A percentile compares a stretch with the other conserved stretches of the same genome.
Conservation (phyloP, 2,113 vertebrate species). For the Strix uralensis region DNA sequence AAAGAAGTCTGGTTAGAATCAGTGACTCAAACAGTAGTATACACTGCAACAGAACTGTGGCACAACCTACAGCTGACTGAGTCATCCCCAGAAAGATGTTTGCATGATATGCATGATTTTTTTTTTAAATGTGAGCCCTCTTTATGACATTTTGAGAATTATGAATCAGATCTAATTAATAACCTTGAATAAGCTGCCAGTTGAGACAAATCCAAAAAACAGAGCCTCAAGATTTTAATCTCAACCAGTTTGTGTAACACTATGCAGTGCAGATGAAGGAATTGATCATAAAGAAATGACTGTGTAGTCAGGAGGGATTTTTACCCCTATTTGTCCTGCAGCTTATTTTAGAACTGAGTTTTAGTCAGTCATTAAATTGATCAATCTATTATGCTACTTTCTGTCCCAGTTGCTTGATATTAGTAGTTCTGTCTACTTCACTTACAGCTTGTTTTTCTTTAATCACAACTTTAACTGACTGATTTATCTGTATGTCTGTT, state of each 20-base stretch:
- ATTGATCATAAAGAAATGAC: not conserved
- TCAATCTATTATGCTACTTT: not conserved
- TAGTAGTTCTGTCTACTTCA: constrained; percentile 10
- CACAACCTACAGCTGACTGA: not conserved
- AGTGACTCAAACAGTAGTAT: not conserved
- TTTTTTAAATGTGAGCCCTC: not conserved
- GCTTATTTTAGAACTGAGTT: constrained; percentile 3
- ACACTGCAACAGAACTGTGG: not conserved
- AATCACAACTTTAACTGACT: not conserved
- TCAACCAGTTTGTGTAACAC: not conserved
- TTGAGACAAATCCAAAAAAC: constrained; percentile 4
- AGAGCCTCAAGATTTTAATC: constrained; percentile 1
- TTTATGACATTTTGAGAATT: constrained; percentile 9
- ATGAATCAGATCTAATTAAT: constrained; percentile 30
- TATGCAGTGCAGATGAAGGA: not conserved
- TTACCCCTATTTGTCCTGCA: constrained; percentile 27
- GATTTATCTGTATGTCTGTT: not conserved
- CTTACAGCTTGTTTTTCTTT: constrained; percentile 1
- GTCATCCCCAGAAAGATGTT: not conserved
- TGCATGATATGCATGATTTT: not conserved
- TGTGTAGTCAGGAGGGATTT: not conserved
- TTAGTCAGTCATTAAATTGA: constrained; percentile 28
- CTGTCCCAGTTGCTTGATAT: not conserved
- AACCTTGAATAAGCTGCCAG: constrained; percentile 8
- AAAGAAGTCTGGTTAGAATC: not conserved